Percentiles rank a stretch among this genome's conserved stretches.
Conservation (phyloP, 2,888 invertebrate species). For the Pyrrhosoma nymphula region DNA sequence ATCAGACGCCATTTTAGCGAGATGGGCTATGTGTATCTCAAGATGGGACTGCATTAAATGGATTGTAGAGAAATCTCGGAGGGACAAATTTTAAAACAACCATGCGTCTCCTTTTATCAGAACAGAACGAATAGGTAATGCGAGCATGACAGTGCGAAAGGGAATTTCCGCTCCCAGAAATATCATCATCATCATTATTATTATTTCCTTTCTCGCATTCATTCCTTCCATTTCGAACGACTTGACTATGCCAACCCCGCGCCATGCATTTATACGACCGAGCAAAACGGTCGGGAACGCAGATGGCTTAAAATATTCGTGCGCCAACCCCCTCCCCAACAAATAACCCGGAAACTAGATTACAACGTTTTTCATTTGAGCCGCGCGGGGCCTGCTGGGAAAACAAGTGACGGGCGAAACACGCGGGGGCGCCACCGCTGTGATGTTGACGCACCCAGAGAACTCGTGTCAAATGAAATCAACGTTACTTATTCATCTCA, state of each 20-base stretch:
- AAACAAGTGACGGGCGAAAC: not conserved
- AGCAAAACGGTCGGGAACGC: not conserved
- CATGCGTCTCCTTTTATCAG: no score
- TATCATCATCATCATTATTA: no score
- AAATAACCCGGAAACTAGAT: constrained; percentile 28
- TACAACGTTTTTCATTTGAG: constrained; percentile 12
- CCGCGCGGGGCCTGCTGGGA: not conserved
- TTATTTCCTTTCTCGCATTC: no score
- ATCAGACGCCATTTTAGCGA: no score
- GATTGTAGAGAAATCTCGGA: no score
- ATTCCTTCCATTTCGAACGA: no score
- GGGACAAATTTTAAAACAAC: no score
- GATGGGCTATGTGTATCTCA: no score
- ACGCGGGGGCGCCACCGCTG: not conserved
- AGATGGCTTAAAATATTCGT: not conserved
- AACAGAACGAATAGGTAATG: no score
- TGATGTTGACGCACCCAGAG: constrained; percentile 19
- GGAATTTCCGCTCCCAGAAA: not conserved
- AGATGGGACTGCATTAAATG: no score
- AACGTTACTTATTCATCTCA: constrained; percentile 44
- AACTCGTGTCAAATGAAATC: constrained; percentile 49
- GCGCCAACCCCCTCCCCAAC: not conserved
- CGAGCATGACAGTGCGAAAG: not conserved
- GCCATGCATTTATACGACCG: not conserved
- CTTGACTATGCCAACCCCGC: no score